Conservation (phyloP, 1,140 invertebrate species). For the Eufriesea mexicana region DNA sequence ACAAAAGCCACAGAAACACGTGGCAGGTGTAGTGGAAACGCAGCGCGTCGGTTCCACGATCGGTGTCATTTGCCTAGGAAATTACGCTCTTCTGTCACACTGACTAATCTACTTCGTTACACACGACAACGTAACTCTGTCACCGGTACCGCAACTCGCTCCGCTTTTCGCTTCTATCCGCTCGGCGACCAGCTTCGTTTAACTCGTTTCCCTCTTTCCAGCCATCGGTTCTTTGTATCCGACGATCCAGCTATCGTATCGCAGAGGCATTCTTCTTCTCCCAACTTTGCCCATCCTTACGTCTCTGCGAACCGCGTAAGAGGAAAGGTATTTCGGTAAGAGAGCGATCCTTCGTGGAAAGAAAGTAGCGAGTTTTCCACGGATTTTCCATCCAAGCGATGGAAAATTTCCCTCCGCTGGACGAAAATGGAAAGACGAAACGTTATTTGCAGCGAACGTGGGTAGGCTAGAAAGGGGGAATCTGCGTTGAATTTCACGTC, state of each 20-base stretch:
- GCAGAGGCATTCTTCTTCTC: slow-evolving; percentile 6
- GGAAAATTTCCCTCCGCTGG: not conserved
- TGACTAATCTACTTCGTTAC: slow-evolving; percentile 81
- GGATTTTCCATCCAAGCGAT: too few relatives aligned
- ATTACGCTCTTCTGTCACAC: slow-evolving; percentile 79
- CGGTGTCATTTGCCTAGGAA: slow-evolving; percentile 79
- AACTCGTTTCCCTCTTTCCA: slow-evolving; percentile 48
- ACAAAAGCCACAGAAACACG: not conserved
- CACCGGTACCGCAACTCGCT: slow-evolving; percentile 67
- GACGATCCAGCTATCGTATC: slow-evolving; percentile 43
- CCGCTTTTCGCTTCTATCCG: slow-evolving; percentile 3
- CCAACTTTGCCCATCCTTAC: slow-evolving; percentile 6
- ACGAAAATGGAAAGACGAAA: slow-evolving; percentile 25
- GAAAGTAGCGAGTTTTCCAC: too few relatives aligned
- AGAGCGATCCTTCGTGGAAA: too few relatives aligned
- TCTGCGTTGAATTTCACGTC: slow-evolving; percentile 41
- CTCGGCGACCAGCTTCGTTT: slow-evolving; percentile 38
- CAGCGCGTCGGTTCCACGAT: slow-evolving; percentile 76
- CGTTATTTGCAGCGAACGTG: slow-evolving; percentile 20
- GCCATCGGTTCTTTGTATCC: slow-evolving; percentile 22
- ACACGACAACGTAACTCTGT: slow-evolving; percentile 78
- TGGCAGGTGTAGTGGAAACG: not conserved
- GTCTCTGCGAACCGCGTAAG: slow-evolving; percentile 25
- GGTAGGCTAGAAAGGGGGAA: not conserved
- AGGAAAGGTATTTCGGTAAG: too few relatives aligned